Conservation (phyloP, 2,888 invertebrate species). For the Campaea margaritaria region DNA sequence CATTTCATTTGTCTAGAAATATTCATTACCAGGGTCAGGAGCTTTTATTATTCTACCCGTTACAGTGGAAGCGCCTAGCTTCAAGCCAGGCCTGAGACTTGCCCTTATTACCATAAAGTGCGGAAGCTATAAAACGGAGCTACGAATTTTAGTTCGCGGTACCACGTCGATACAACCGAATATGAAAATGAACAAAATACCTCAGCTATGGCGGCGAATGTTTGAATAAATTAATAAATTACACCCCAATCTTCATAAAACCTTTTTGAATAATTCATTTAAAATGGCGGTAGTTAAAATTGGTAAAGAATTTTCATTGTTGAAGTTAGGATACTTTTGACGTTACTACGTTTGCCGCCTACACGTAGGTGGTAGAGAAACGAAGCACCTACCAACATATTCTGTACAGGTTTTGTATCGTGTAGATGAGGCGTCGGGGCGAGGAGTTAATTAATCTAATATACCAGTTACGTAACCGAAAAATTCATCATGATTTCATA, state of each 20-base stretch:
- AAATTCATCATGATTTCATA: neutral
- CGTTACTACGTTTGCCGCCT: too few relatives aligned
- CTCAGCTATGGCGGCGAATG: conserved; percentile 36
- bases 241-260: conserved; percentile 36
- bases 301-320: conserved; percentile 11
- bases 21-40: conserved; percentile 25
- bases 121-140: conserved; percentile 68
- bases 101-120: conserved; percentile 73
- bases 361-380: conserved; percentile 7
- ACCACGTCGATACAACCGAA: conserved; percentile 57
- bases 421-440: too few relatives aligned
- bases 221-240: conserved; percentile 51
- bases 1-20: conserved; percentile 24
- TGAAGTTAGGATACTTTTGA: conserved; percentile 13
- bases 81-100: conserved; percentile 40
- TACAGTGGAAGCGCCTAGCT: conserved; percentile 20
- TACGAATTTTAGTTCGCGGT: conserved; percentile 66
- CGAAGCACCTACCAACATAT: neutral
- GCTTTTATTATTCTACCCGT: conserved; percentile 14
- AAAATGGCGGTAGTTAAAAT: conserved; percentile 31
- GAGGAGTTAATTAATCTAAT: too few relatives aligned
- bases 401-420: too few relatives aligned
- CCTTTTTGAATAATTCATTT: conserved; percentile 36
- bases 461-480: too few relatives aligned
- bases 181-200: conserved; percentile 57